A percentile compares a stretch with the other conserved stretches of the same genome.
These are phyloP conservation scores for Axis porcinus DNA, from an alignment of 2,113 vertebrate species.

Conservation along the genomic window DNA sequence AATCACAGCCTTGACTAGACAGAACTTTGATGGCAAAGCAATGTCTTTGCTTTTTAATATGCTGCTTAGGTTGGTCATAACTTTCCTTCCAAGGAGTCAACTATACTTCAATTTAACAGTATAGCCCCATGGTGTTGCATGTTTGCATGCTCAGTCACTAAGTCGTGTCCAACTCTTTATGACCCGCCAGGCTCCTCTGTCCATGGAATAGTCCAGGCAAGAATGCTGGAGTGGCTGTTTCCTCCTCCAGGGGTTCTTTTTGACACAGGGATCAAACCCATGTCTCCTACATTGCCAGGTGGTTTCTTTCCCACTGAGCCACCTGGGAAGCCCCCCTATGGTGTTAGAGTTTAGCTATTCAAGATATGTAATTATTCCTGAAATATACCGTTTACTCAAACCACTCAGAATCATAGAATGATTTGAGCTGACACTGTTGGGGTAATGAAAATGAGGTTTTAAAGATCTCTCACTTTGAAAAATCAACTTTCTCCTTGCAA, in stretches of 20 bases:
- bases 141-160: neutral
- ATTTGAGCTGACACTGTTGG: neutral
- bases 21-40: neutral
- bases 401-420: neutral
- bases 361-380: neutral
- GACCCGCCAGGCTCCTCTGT: neutral
- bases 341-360: neutral
- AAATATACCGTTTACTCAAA: neutral
- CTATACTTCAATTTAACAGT: neutral
- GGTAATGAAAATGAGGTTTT: neutral
- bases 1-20: neutral
- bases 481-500: neutral
- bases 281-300: neutral
- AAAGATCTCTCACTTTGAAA: neutral
- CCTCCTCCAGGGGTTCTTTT: neutral
- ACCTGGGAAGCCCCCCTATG: neutral
- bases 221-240: neutral
- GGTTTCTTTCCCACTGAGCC: neutral
- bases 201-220: neutral
- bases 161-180: neutral
- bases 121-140: neutral
- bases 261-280: neutral
- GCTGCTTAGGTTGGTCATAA: neutral
- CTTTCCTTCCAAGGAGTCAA: neutral
- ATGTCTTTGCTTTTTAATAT: neutral